Base-by-base conservation (phyloP, 2,888 invertebrate genomes). In the Lumbricus terrestris region DNA sequence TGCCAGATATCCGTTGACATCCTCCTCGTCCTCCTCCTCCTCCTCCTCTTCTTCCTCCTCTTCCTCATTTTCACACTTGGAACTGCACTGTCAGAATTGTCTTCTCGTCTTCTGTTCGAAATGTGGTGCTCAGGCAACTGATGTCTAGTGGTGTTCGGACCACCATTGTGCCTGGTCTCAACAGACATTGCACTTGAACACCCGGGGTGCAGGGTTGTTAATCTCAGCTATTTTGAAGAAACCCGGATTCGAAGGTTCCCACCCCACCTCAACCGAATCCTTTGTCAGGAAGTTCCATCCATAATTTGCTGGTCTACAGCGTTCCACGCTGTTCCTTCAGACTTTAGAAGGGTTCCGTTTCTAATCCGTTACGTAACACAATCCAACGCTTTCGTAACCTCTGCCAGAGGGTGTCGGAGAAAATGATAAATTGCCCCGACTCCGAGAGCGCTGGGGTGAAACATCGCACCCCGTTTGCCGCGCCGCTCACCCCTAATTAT, bases 381-480 rank as follows among this genome's bases (percentile, higher is more conserved):
- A 69, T n/a, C 69, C n/a, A 69, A 69, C 69, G 69, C 69, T n/a
- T n/a, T 8, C 69, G 69, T 69, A 69, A 69, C 29, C 29, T 11
- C 69, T n/a, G 29, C 69, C 69, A 69, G 69, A n/a, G 47, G 69
- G 69, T n/a, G 29, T 69, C 69, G 69, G 29, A 29, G 69, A 69
- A 69, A 69, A 69, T n/a, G 69, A n/a, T 69, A 69, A 69, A n/a
- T 69, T n/a, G 8, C 69, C n/a, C n/a, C 69, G 69, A 11, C 69
- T 69, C 69, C 69, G 11, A 69, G 69, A 69, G 69, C 29, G n/a
- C 69, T 69, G n/a, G 69, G 69, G 2, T 69, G 69, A 69, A 69
- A 69, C 69, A n/a, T 69, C 69, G 69, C 69, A 69, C 69, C 69
- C 69, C 69, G 69, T 69, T 69, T n/a, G 69, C 69, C n/a, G 69